A percentile compares a stretch with the other conserved stretches of the same genome.
phyloP scores from a whole-genome alignment of 2,888 invertebrate species.

The Meliscaeva auricollis region DNA sequence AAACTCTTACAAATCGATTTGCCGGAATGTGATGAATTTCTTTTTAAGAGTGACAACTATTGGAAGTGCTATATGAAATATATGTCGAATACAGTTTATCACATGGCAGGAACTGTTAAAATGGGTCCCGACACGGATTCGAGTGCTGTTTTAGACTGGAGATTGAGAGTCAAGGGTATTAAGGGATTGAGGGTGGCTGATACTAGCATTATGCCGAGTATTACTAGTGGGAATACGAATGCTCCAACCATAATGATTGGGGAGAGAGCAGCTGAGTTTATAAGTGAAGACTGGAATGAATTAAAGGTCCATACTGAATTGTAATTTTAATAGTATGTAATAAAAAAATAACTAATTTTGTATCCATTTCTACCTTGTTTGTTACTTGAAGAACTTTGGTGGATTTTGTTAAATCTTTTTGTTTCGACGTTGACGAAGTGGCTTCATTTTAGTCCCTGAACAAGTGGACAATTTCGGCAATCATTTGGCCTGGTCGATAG shows the following conservation, averaged over 20 bases:
- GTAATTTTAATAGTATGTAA: background rate
- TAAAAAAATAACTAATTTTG: no score
- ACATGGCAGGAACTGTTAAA: conserved; percentile 89
- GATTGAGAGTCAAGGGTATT: conserved; percentile 88
- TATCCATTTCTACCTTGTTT: no score
- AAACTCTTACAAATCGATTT: conserved; percentile 79
- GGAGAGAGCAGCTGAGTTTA: conserved; percentile 90
- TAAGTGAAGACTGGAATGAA: conserved; percentile 79
- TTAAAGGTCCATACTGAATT: background rate
- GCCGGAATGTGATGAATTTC: conserved; percentile 78
- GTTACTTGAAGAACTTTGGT: no score
- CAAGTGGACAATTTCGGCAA: no score
- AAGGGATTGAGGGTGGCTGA: conserved; percentile 88
- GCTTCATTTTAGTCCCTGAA: no score
- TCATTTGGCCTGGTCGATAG: no score
- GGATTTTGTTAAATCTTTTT: no score
- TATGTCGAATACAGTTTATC: conserved; percentile 88
- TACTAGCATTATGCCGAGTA: conserved; percentile 91
- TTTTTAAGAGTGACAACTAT: conserved; percentile 83
- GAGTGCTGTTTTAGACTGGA: conserved; percentile 88
- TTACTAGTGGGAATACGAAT: conserved; percentile 92
- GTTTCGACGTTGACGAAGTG: no score
- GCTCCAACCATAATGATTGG: conserved; percentile 94
- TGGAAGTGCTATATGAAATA: conserved; percentile 88
- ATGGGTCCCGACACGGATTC: conserved; percentile 88